phyloP scores from a whole-genome alignment of 1,140 invertebrate species.

The Pristionchus pacificus region DNA sequence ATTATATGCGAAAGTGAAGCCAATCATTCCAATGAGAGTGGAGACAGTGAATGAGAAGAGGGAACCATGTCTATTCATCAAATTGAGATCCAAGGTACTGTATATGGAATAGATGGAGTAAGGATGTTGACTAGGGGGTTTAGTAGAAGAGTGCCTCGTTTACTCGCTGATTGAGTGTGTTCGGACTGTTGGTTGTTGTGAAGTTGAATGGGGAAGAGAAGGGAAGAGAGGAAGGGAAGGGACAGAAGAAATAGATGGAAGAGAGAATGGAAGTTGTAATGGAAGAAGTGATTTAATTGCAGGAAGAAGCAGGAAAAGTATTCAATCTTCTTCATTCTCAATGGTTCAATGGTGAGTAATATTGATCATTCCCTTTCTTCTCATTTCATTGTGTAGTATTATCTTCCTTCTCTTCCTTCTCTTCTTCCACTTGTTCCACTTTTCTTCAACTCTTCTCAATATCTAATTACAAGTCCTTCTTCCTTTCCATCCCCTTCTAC shows the following conservation, averaged over 20 bases:
- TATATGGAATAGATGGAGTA: no score
- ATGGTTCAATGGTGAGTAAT: background rate
- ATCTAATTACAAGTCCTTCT: background rate
- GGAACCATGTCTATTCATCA: background rate
- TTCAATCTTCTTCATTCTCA: background rate
- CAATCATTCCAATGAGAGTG: background rate
- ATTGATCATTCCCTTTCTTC: background rate
- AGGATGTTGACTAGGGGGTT: no score
- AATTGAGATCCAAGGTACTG: background rate
- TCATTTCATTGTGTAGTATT: background rate
- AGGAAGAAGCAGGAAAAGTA: background rate
- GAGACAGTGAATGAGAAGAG: background rate
- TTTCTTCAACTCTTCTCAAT: background rate
- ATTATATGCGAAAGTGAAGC: background rate
- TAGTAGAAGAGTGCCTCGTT: no score
- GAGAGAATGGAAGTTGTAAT: no score
- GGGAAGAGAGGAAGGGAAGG: no score
- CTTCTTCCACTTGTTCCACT: background rate
- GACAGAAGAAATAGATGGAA: no score
- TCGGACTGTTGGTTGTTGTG: no score
- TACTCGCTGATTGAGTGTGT: no score
- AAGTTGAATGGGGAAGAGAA: no score
- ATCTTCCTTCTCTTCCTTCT: background rate
- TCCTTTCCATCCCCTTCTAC: background rate
- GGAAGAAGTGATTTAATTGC: no score